phyloP scores from a whole-genome alignment of 2,113 vertebrate species.

The Myanophis thanlyinensis region DNA sequence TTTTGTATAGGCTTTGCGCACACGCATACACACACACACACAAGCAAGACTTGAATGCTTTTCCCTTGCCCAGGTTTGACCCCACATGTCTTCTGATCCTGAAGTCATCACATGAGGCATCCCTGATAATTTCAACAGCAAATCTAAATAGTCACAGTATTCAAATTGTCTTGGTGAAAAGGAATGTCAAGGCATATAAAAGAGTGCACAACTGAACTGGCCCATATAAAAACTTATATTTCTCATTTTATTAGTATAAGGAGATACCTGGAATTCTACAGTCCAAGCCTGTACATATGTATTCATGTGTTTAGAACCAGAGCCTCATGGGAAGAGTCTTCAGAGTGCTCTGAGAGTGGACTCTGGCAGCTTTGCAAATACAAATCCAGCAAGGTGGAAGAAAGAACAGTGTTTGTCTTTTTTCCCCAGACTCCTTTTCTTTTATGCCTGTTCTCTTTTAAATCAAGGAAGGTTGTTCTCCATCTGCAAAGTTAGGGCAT shows the following conservation, averaged over 20 bases:
- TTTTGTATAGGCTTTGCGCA: not conserved
- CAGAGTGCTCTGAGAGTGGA: not conserved
- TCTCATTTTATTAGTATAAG: not conserved
- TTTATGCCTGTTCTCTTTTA: not conserved
- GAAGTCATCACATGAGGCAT: not conserved
- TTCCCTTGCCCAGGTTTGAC: not conserved
- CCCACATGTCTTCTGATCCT: not conserved
- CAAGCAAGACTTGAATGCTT: not conserved
- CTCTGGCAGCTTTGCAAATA: not conserved
- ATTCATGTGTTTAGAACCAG: not conserved
- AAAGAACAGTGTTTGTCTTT: not conserved
- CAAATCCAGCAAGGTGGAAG: not conserved
- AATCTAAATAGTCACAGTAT: not conserved
- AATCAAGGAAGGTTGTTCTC: not conserved
- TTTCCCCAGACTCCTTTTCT: not conserved
- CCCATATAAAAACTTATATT: not conserved
- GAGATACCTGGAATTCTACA: not conserved
- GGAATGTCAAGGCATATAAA: not conserved
- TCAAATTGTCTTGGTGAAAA: not conserved
- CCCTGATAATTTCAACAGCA: not conserved
- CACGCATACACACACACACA: not conserved
- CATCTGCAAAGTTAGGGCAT: not conserved
- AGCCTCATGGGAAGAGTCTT: not conserved
- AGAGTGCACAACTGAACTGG: not conserved
- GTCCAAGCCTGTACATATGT: not conserved